Conservation (phyloP, 1,140 invertebrate species). For the Ips nitidus region DNA sequence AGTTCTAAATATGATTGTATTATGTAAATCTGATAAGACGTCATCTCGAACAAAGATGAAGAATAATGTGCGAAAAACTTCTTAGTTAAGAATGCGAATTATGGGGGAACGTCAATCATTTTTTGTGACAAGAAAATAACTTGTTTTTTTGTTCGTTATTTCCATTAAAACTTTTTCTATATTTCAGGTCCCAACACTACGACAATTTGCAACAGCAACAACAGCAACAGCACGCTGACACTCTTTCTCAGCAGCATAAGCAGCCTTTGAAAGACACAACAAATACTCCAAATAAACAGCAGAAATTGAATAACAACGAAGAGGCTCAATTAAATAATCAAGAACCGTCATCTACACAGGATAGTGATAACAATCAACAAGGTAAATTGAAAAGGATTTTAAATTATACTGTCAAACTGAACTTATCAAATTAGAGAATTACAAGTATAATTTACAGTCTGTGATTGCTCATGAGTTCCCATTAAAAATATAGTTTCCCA, state of each 20-base stretch:
- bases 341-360: constrained; percentile 33
- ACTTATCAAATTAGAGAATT: too few species aligned
- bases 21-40: constrained; percentile 11
- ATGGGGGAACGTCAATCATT: not conserved
- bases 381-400: constrained; percentile 6
- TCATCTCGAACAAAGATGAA: not conserved
- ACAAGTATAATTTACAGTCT: too few species aligned
- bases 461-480: too few species aligned
- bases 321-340: constrained; percentile 18
- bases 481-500: too few species aligned
- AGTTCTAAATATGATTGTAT: constrained; percentile 9
- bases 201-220: constrained; percentile 51
- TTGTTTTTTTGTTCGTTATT: not conserved
- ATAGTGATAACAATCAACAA: constrained; percentile 32
- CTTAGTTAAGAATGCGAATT: not conserved
- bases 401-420: not conserved
- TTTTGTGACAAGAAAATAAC: not conserved
- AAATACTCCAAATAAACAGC: constrained; percentile 41
- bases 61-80: not conserved
- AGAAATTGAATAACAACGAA: constrained; percentile 43
- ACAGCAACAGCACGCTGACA: constrained; percentile 38
- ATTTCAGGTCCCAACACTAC: constrained; percentile 53
- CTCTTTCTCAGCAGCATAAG: constrained; percentile 40
- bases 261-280: constrained; percentile 52
- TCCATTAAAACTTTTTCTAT: constrained; percentile 11